Evolutionary conservation across 2,113 vertebrate species (phyloP).

Genomic region (Peucedramus taeniatus): DNA sequence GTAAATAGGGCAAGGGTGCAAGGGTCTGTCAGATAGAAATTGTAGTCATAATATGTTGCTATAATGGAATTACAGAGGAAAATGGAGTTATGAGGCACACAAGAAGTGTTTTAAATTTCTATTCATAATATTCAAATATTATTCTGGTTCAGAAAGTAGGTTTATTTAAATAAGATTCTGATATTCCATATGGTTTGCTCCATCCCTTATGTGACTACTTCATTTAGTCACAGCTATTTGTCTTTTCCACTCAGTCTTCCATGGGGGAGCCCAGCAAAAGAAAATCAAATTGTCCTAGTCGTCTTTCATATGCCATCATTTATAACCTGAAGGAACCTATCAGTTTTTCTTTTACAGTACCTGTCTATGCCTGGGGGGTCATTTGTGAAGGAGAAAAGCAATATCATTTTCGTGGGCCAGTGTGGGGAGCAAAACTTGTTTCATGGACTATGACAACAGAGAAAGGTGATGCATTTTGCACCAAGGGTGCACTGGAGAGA

Average conservation of each 20-base stretch:
- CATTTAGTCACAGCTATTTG: constrained; percentile 39
- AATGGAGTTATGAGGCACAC: neutral
- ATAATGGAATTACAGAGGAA: neutral
- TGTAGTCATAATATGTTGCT: neutral
- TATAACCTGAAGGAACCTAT: constrained; percentile 9
- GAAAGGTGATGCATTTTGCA: neutral
- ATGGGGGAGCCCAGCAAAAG: neutral
- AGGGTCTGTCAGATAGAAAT: neutral
- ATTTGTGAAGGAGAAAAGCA: constrained; percentile 13
- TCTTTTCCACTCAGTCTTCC: neutral
- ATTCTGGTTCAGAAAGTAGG: neutral
- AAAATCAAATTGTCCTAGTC: constrained; percentile 24
- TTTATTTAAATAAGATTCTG: constrained; percentile 26
- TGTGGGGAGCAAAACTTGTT: neutral
- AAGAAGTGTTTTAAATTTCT: neutral
- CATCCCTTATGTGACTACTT: neutral
- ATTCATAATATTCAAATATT: constrained; percentile 3
- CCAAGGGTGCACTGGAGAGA: neutral
- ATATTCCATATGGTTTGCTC: neutral
- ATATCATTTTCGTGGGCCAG: neutral
- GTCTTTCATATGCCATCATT: constrained; percentile 20
- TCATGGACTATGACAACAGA: neutral
- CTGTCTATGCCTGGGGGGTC: neutral
- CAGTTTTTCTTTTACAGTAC: neutral
- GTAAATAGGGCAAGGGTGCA: neutral